Evolutionary conservation across 2,113 vertebrate genomes (phyloP).

Genomic region (Hippocampus barbouri): DNA sequence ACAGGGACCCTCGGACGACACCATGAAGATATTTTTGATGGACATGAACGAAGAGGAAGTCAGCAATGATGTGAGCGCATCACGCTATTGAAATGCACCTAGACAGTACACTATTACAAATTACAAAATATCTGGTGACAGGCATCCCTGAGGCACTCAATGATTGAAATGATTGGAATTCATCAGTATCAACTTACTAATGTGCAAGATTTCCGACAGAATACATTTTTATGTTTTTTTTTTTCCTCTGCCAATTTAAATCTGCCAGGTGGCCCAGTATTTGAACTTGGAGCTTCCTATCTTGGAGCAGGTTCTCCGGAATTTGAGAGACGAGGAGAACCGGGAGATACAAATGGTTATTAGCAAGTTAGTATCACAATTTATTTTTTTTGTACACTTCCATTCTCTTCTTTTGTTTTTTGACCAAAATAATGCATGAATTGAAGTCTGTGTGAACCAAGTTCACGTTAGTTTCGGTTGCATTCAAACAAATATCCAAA

Average conservation of each 20-base stretch:
- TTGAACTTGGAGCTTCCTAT: slow-evolving; percentile 83
- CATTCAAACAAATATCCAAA: too few species aligned
- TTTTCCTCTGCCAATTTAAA: background rate
- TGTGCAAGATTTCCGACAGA: background rate
- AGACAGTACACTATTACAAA: too few species aligned
- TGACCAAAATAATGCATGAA: background rate
- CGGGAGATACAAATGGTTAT: slow-evolving; percentile 75
- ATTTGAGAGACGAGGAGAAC: slow-evolving; percentile 80
- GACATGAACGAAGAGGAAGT: slow-evolving; percentile 85
- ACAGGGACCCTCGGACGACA: slow-evolving; percentile 84
- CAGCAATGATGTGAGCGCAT: slow-evolving; percentile 80
- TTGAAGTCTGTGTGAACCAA: too few species aligned
- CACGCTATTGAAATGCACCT: background rate
- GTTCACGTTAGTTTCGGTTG: too few species aligned
- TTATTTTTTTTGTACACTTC: background rate
- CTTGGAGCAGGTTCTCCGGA: slow-evolving; percentile 80
- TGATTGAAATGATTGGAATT: too few species aligned
- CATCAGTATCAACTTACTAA: background rate
- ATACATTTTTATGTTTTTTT: background rate
- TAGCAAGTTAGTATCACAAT: slow-evolving; percentile 71
- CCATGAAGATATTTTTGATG: slow-evolving; percentile 90
- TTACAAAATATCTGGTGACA: too few species aligned
- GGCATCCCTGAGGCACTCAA: too few species aligned
- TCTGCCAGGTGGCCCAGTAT: slow-evolving; percentile 85
- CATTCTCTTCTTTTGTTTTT: background rate